Evolutionary conservation across 2,797 vertebrate genomes (phyloP), one percentile per base, ranked within the genome.

Genomic region (Gymnodraco acuticeps): DNA sequence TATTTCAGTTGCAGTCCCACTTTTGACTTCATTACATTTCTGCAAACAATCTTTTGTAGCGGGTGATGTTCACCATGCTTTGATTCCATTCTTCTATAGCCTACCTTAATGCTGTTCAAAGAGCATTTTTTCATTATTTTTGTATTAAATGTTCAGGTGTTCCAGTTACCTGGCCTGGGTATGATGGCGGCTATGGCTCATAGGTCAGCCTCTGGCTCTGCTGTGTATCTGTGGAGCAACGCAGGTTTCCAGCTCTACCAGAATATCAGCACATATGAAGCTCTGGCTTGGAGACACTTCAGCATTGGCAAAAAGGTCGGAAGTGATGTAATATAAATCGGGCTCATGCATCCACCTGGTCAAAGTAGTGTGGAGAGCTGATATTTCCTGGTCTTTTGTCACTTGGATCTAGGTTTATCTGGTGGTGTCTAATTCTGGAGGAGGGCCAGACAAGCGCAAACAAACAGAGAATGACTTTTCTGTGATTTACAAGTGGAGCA

Each of bases 401-500:
- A 17, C 78, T 80, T 83, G 70, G 5, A 43, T 78, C 61, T 75
- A 99, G 98, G 88, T 93, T 56, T 99, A 96, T 90, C 95, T 99
- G 80, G 98, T 96, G 1, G 97, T 99, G 81, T 98, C 98, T 1
- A 99, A 99, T 87, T 97, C 96, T 53, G 95, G 94, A 9, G 75
- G 79, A 53, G 70, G 56, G 12, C 17, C 81, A 64, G 91, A 92
- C 38, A 92, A 94, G 47, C 91, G 84, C 5, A 94, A 93, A 10
- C 93, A 93, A 64, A 52, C 80, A 17, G 93, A 94, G 10, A 92
- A 75, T n/a, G 97, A 99, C 83, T 86, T 94, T 79, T 99, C 98
- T 0, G 95, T 97, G 0, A 97, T 99, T 69, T 99, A 98, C 93
- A 98, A 97, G 75, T 99, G 98, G 98, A 99, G 95, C 87, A 93